phyloP scores from a whole-genome alignment of 1,140 invertebrate species.

The Pseudoatta argentina region DNA sequence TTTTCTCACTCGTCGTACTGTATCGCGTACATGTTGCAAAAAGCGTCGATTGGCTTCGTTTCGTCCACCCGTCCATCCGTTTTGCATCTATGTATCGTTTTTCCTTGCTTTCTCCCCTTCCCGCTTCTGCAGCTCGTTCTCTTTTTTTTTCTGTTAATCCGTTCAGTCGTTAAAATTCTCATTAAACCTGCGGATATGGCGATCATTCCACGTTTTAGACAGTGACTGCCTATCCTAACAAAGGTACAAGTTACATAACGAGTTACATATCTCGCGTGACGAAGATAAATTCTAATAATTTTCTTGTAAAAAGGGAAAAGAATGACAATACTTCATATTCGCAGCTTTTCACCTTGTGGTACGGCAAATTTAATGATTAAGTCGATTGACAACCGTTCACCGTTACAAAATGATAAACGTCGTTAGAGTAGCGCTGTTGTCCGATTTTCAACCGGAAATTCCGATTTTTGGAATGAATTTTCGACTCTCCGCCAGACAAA shows the following conservation, averaged over 20 bases:
- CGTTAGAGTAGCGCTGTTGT: background rate
- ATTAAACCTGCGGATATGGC: slow-evolving; percentile 26
- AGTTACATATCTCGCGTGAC: background rate
- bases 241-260: slow-evolving; percentile 32
- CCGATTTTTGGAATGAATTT: no score
- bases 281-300: slow-evolving; percentile 10
- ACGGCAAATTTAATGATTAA: slow-evolving; percentile 4
- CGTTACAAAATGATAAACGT: background rate
- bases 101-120: background rate
- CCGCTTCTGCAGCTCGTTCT: background rate
- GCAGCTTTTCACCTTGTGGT: background rate
- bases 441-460: no score
- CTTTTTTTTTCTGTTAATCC: background rate
- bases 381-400: background rate
- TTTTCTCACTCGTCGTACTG: background rate
- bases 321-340: background rate
- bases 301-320: background rate
- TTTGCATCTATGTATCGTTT: slow-evolving; percentile 15
- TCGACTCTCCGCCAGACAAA: no score
- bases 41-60: slow-evolving; percentile 49
- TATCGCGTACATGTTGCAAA: background rate
- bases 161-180: slow-evolving; percentile 50
- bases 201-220: slow-evolving; percentile 4
- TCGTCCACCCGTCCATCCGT: background rate
- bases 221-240: background rate